phyloP scores from a whole-genome alignment of 2,888 invertebrate genomes.

The Volucella zonaria region DNA sequence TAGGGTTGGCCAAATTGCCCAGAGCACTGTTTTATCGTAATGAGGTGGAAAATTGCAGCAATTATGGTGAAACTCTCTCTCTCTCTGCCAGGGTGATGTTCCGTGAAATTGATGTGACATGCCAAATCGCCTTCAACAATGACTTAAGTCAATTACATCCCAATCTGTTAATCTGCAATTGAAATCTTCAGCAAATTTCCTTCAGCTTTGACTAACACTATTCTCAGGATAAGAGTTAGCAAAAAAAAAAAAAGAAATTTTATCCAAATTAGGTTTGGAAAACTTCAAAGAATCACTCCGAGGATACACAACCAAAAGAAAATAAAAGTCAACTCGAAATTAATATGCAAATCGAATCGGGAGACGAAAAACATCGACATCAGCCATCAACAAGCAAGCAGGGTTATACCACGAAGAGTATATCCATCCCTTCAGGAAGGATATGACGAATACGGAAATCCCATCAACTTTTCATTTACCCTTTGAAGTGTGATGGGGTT shows the following conservation, averaged over 20 bases:
- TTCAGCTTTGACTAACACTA: slow-evolving; percentile 18
- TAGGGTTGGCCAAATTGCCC: neutral
- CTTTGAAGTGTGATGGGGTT: slow-evolving; percentile 45
- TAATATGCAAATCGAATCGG: slow-evolving; percentile 67
- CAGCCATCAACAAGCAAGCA: neutral
- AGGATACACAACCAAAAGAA: slow-evolving; percentile 41
- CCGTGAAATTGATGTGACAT: slow-evolving; percentile 69
- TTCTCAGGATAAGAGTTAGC: slow-evolving; percentile 28
- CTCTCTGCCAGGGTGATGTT: slow-evolving; percentile 56
- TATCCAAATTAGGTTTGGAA: slow-evolving; percentile 53
- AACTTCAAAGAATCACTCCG: slow-evolving; percentile 60
- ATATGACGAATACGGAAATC: slow-evolving; percentile 48
- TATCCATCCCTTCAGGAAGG: slow-evolving; percentile 1
- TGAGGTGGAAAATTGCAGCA: slow-evolving; percentile 64
- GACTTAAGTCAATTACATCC: slow-evolving; percentile 55
- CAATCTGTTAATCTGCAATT: slow-evolving; percentile 66
- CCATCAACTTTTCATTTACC: slow-evolving; percentile 71
- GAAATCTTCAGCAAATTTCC: slow-evolving; percentile 41
- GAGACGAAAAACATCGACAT: slow-evolving; percentile 18
- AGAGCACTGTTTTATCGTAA: slow-evolving; percentile 40
- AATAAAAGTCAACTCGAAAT: slow-evolving; percentile 67
- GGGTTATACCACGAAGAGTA: neutral
- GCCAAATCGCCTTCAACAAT: slow-evolving; percentile 43
- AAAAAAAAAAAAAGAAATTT: slow-evolving; percentile 28
- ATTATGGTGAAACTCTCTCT: slow-evolving; percentile 59